Conservation (phyloP, 2,888 invertebrate genomes). For the Platycnemis pennipes region DNA sequence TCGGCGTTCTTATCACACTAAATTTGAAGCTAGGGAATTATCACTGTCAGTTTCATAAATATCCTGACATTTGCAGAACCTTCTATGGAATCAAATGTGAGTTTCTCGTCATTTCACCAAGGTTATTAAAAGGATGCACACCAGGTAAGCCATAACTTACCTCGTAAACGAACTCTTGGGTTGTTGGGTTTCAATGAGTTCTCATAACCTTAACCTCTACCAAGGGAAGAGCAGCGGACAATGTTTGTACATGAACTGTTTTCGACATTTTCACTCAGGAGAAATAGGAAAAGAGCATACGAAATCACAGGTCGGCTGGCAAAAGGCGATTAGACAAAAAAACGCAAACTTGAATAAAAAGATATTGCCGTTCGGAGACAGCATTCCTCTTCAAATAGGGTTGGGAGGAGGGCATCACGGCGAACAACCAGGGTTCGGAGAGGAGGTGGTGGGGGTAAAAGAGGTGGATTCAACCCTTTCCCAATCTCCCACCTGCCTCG, state of each 20-base stretch:
- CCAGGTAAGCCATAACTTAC: no score
- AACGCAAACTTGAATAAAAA: not conserved
- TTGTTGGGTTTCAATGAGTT: no score
- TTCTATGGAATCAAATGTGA: no score
- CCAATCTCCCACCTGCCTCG: conserved; percentile 10
- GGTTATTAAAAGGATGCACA: no score
- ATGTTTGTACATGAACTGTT: not conserved
- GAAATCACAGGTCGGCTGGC: not conserved
- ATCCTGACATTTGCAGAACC: no score
- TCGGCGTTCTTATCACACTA: no score
- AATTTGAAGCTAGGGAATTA: no score
- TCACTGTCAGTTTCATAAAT: no score
- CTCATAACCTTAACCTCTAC: no score
- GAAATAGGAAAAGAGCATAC: not conserved
- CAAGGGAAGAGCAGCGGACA: no score
- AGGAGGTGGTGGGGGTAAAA: not conserved
- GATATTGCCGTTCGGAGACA: not conserved
- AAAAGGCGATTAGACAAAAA: not conserved
- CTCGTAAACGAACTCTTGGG: no score
- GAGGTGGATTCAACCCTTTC: conserved; percentile 39
- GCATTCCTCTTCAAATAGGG: conserved; percentile 10
- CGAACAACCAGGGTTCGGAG: conserved; percentile 4
- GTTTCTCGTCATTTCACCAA: no score
- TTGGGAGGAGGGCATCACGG: not conserved
- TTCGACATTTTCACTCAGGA: not conserved